phyloP scores from a whole-genome alignment of 2,797 vertebrate genomes.

The Amazona finschi region DNA sequence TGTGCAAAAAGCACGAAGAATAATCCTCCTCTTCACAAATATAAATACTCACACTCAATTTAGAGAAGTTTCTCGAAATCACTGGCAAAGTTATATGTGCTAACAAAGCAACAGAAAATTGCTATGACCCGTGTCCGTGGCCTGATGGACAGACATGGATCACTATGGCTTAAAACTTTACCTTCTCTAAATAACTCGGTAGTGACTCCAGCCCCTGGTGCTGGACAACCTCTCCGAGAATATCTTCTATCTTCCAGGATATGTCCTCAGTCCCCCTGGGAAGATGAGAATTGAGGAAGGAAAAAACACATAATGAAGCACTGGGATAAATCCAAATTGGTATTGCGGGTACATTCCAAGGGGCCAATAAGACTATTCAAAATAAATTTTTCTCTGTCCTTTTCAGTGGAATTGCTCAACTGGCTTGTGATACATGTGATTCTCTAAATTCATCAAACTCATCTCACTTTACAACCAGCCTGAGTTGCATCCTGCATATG shows the following conservation, averaged over 20 bases:
- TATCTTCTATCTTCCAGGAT: slow-evolving; percentile 37
- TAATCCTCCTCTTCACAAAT: neutral
- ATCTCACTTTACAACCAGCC: neutral
- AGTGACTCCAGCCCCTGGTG: slow-evolving; percentile 27
- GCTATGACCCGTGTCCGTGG: accelerated
- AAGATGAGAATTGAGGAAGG: neutral
- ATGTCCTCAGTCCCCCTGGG: slow-evolving; percentile 56
- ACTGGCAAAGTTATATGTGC: neutral
- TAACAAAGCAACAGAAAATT: neutral
- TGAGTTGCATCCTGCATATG: neutral
- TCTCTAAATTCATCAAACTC: neutral
- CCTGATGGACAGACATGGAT: neutral
- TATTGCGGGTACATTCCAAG: neutral
- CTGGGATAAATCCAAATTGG: neutral
- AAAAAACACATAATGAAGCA: neutral
- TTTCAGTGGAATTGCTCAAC: neutral
- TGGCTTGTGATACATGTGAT: neutral
- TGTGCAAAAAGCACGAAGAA: neutral
- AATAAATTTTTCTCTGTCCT: neutral
- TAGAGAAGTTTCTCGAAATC: neutral
- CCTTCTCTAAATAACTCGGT: slow-evolving; percentile 70
- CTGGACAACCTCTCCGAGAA: slow-evolving; percentile 63
- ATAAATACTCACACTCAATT: neutral
- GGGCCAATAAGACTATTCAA: neutral
- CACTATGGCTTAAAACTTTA: neutral